phyloP scores from a whole-genome alignment of 64 coral and sea anemone species.

The Astreopora myriophthalma region DNA sequence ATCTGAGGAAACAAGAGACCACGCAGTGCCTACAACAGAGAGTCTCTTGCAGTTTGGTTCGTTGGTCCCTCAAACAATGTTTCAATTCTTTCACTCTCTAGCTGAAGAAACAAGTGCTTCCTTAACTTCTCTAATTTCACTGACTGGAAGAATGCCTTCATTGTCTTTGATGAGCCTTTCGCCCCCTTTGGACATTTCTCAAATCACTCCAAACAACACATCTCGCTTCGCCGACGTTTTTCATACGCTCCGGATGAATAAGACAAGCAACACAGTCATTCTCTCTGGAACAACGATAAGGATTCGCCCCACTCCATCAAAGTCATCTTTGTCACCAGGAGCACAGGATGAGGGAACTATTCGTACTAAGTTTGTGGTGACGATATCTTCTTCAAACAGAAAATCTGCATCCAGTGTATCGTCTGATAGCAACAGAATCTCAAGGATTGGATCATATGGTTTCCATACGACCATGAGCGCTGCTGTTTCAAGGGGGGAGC shows the following conservation, averaged over 20 bases:
- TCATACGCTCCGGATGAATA: not conserved
- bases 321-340: not conserved
- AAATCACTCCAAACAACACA: not conserved
- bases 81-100: not conserved
- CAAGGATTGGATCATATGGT: not conserved
- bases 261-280: not conserved
- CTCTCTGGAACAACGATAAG: not conserved
- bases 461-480: not conserved
- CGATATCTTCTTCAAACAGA: not conserved
- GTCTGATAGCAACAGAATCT: not conserved
- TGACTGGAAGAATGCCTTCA: not conserved
- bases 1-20: not conserved
- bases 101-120: not conserved
- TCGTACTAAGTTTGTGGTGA: not conserved
- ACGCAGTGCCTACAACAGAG: not conserved
- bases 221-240: not conserved
- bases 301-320: not conserved
- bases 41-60: not conserved
- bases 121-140: not conserved
- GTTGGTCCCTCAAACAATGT: not conserved
- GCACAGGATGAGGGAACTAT: not conserved
- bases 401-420: not conserved
- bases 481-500: not conserved
- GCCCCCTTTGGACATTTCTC: not conserved
- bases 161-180: not conserved